phyloP scores from a whole-genome alignment of 2,113 vertebrate species.

The Dasyprocta punctata region DNA sequence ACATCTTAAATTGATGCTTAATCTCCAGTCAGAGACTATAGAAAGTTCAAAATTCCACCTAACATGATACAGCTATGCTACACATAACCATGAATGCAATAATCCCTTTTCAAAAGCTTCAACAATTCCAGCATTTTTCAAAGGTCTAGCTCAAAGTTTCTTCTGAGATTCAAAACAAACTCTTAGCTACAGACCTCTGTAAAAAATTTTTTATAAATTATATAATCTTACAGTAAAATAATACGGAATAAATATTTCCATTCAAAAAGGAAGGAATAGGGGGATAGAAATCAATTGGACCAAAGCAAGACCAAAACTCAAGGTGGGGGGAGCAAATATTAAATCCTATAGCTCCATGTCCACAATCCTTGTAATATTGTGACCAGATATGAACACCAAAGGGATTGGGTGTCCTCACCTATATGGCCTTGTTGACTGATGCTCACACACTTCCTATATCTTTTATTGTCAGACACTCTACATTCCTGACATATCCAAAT shows the following conservation, averaged over 20 bases:
- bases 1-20: background rate
- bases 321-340: background rate
- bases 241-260: background rate
- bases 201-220: background rate
- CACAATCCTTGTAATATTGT: background rate
- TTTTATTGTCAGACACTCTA: background rate
- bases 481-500: background rate
- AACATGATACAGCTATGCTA: background rate
- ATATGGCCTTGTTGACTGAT: background rate
- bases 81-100: background rate
- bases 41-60: background rate
- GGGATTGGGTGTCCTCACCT: background rate
- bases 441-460: background rate
- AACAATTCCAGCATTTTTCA: background rate
- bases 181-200: background rate
- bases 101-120: background rate
- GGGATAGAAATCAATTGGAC: background rate
- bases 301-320: background rate
- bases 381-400: background rate
- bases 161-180: background rate
- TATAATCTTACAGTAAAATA: background rate
- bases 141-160: background rate
- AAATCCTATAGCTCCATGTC: background rate
- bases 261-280: background rate
- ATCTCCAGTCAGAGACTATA: background rate